These are phyloP conservation scores for Clostera curtula DNA, from an alignment of 2,888 invertebrate species.

Conservation along the genomic window DNA sequence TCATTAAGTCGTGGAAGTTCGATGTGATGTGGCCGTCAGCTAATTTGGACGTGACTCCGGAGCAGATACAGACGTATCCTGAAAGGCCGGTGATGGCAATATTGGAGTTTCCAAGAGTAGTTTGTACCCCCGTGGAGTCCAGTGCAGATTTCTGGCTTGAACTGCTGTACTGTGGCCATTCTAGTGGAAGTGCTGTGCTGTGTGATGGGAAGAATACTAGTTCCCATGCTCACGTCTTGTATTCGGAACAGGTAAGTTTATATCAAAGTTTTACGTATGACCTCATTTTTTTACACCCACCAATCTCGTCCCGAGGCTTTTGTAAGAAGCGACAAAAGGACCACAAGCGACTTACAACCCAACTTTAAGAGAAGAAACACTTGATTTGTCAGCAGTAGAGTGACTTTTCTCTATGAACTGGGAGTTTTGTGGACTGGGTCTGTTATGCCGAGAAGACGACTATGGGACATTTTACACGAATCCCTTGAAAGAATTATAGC, in stretches of 20 bases:
- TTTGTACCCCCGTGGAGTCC: conserved; percentile 77
- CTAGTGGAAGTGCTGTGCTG: conserved; percentile 76
- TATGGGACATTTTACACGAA: too few relatives aligned
- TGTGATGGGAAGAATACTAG: conserved; percentile 78
- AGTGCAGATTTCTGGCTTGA: conserved; percentile 85
- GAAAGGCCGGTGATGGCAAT: conserved; percentile 83
- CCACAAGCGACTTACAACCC: too few relatives aligned
- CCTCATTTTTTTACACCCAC: too few relatives aligned
- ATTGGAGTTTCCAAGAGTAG: conserved; percentile 83
- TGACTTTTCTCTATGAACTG: too few relatives aligned
- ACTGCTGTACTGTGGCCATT: conserved; percentile 85
- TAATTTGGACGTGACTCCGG: conserved; percentile 81
- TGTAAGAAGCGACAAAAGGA: too few relatives aligned
- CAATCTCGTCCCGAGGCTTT: too few relatives aligned
- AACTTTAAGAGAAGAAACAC: too few relatives aligned
- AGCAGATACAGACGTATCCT: conserved; percentile 87
- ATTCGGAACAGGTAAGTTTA: conserved; percentile 80
- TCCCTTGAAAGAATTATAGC: too few relatives aligned
- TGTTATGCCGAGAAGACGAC: too few relatives aligned
- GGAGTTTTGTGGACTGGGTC: too few relatives aligned
- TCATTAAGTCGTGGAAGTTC: conserved; percentile 74
- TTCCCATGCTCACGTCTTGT: conserved; percentile 77
- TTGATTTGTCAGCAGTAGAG: too few relatives aligned
- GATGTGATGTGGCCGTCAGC: conserved; percentile 90
- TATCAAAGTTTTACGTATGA: conserved; percentile 1